phyloP scores from a whole-genome alignment of 2,797 vertebrate species.

The Leucoraja ocellata region DNA sequence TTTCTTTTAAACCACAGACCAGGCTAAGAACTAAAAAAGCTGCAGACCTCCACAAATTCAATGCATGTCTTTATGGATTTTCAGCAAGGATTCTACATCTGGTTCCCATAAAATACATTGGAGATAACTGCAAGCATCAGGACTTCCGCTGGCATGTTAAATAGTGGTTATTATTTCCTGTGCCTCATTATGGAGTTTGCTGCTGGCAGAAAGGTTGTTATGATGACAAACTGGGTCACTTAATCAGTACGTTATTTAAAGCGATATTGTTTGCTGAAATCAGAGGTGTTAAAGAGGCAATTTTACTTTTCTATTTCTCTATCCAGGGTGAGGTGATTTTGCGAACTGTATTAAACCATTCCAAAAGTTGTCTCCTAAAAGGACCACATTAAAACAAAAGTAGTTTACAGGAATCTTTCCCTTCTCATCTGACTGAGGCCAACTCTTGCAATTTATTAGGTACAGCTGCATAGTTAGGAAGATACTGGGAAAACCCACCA shows the following conservation, averaged over 20 bases:
- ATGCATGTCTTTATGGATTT: background rate
- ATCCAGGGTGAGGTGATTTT: background rate
- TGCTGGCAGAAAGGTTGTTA: slow-evolving; percentile 23
- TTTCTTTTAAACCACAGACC: background rate
- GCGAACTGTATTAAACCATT: background rate
- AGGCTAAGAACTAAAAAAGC: background rate
- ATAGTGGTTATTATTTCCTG: slow-evolving; percentile 52
- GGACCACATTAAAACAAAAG: background rate
- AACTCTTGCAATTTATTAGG: background rate
- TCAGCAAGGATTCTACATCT: slow-evolving; percentile 48
- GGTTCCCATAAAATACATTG: slow-evolving; percentile 50
- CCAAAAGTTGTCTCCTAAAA: background rate
- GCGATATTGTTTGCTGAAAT: background rate
- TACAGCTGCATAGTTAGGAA: background rate
- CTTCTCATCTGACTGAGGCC: background rate
- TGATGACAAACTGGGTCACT: slow-evolving; percentile 32
- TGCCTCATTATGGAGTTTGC: slow-evolving; percentile 40
- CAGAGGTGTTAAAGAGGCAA: background rate
- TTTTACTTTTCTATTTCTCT: background rate
- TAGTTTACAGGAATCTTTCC: background rate
- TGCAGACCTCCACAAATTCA: background rate
- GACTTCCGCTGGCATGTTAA: slow-evolving; percentile 51
- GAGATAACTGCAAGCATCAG: slow-evolving; percentile 45
- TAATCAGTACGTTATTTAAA: slow-evolving; percentile 2
- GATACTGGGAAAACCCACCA: background rate